Conservation (phyloP, 2,113 vertebrate species). For the Lepus americanus region DNA sequence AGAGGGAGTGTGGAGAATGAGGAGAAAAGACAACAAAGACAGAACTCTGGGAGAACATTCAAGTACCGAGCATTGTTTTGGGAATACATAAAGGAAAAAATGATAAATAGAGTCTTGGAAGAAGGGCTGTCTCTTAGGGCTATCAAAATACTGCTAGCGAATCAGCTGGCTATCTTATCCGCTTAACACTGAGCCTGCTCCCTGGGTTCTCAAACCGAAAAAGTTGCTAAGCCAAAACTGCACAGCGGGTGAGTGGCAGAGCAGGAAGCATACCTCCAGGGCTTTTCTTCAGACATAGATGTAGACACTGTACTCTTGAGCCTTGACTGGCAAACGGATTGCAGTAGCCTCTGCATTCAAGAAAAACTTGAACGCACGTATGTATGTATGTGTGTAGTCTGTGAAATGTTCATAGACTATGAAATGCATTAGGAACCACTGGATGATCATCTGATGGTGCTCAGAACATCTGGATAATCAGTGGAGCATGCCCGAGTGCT, state of each 20-base stretch:
- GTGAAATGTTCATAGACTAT: not conserved
- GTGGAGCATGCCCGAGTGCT: not conserved
- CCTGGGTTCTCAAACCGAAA: slow-evolving; percentile 49
- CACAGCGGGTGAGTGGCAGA: not conserved
- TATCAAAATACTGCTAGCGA: not conserved
- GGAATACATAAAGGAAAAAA: slow-evolving; percentile 11
- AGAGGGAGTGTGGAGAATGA: slow-evolving; percentile 3
- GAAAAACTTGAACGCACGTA: not conserved
- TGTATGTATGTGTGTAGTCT: not conserved
- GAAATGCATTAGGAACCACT: not conserved
- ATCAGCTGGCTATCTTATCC: not conserved
- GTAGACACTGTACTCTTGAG: not conserved
- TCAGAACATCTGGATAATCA: not conserved
- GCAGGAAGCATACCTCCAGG: not conserved
- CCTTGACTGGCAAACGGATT: not conserved
- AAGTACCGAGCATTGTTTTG: slow-evolving; percentile 15
- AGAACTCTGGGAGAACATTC: slow-evolving; percentile 12
- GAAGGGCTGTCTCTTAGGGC: not conserved
- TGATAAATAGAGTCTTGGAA: not conserved
- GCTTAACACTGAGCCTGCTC: not conserved
- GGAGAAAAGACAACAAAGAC: slow-evolving; percentile 18
- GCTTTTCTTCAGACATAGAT: not conserved
- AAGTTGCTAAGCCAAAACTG: slow-evolving; percentile 21
- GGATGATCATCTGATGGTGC: not conserved
- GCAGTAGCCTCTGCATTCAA: not conserved